A percentile compares a stretch with the other conserved stretches of the same genome.
phyloP scores from a whole-genome alignment of 2,113 vertebrate species.

The Periophthalmodon schlosseri region DNA sequence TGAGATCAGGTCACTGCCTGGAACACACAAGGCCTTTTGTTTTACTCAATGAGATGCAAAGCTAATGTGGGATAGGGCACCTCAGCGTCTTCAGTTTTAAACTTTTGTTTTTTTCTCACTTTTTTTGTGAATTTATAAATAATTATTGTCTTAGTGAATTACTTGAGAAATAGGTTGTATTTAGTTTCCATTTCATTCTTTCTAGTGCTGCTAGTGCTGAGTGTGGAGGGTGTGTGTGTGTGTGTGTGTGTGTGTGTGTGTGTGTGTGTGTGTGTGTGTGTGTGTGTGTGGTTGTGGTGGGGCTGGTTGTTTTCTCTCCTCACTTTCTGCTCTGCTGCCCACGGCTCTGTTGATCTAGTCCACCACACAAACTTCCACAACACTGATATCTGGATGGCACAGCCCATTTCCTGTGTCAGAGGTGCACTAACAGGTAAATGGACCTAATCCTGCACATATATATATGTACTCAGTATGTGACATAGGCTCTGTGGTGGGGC shows the following conservation, averaged over 20 bases:
- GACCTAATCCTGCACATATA: constrained; percentile 6
- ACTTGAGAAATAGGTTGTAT: neutral
- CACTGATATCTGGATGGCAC: neutral
- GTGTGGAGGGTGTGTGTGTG: too few species aligned
- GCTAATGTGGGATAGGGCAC: neutral
- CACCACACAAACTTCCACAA: constrained; percentile 1
- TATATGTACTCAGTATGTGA: constrained; percentile 14
- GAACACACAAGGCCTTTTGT: neutral
- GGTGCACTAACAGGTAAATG: constrained; percentile 32
- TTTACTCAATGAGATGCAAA: neutral
- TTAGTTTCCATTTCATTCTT: neutral
- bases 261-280: too few species aligned
- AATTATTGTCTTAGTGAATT: neutral
- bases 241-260: too few species aligned
- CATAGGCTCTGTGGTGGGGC: neutral
- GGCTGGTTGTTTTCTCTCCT: constrained; percentile 50
- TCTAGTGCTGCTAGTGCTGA: neutral
- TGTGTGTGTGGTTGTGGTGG: too few species aligned
- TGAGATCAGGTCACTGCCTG: neutral
- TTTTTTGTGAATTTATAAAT: neutral
- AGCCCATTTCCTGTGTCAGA: constrained; percentile 10
- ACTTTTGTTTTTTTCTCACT: neutral
- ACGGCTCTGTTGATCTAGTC: constrained; percentile 61
- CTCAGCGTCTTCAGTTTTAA: neutral
- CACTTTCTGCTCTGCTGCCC: constrained; percentile 69